phyloP scores from a whole-genome alignment of 2,888 invertebrate species.

The Phania funesta region DNA sequence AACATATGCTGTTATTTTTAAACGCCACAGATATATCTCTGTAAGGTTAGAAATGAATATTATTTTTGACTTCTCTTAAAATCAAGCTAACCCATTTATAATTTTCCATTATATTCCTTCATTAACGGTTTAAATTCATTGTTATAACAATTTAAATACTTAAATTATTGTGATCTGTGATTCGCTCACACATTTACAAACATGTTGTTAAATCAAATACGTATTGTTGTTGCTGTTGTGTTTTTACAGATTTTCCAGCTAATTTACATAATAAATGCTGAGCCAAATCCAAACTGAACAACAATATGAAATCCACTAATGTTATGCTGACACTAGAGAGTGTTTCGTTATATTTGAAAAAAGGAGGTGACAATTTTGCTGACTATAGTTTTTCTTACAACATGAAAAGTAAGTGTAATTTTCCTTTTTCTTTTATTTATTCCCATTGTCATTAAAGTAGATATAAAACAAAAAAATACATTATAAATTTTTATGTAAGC shows the following conservation, averaged over 20 bases:
- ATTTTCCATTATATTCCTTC: too few relatives aligned
- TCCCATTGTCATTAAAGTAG: not conserved
- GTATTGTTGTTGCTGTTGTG: not conserved
- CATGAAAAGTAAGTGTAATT: not conserved
- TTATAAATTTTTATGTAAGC: not conserved
- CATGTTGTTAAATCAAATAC: slow-evolving; percentile 1
- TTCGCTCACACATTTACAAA: not conserved
- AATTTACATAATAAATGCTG: slow-evolving; percentile 66
- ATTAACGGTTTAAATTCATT: too few relatives aligned
- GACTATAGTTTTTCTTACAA: slow-evolving; percentile 16
- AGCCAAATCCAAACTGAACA: not conserved
- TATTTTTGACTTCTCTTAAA: too few relatives aligned
- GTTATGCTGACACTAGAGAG: slow-evolving; percentile 38
- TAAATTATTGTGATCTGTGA: not conserved
- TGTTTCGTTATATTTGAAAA: not conserved
- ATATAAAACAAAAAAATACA: not conserved
- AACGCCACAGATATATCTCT: too few relatives aligned
- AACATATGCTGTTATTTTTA: too few relatives aligned
- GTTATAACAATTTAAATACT: not conserved
- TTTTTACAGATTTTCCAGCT: slow-evolving; percentile 48
- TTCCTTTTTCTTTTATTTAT: not conserved
- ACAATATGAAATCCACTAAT: not conserved
- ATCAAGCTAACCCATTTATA: too few relatives aligned
- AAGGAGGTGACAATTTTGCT: slow-evolving; percentile 9
- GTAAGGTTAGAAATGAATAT: too few relatives aligned